Conservation (phyloP, 2,888 invertebrate species). For the Pelosia muscerda region DNA sequence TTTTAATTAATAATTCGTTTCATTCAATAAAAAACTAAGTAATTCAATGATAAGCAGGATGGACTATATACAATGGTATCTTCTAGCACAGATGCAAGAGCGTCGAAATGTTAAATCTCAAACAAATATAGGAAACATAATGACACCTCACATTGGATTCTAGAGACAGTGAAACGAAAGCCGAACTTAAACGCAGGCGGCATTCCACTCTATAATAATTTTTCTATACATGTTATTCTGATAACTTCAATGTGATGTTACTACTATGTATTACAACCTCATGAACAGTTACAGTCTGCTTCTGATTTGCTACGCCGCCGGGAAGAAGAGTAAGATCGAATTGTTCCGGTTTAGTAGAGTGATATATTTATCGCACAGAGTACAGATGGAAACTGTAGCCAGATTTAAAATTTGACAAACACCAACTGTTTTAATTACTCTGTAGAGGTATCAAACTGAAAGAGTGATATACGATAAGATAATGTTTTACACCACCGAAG, state of each 20-base stretch:
- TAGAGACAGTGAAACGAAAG: neutral
- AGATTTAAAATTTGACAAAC: neutral
- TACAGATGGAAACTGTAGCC: no score
- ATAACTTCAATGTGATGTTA: slow-evolving; percentile 2
- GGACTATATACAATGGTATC: neutral
- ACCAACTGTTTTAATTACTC: neutral
- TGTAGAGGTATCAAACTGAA: neutral
- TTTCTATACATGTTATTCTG: neutral
- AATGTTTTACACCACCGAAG: no score
- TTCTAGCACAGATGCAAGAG: neutral
- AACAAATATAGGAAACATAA: neutral
- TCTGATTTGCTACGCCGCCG: neutral
- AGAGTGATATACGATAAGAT: neutral
- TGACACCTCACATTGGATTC: neutral
- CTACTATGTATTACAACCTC: neutral
- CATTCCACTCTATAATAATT: neutral
- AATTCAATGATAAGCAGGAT: neutral
- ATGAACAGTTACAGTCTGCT: neutral
- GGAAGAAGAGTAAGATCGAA: neutral
- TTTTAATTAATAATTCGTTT: slow-evolving; percentile 21
- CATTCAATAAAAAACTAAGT: neutral
- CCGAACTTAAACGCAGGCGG: neutral
- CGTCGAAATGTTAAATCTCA: neutral
- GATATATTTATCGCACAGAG: neutral
- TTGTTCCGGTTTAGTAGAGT: neutral